A percentile compares a stretch with the other conserved stretches of the same genome.
These are phyloP conservation scores for Hydrolagus affinis DNA, from an alignment of 2,113 vertebrate genomes.

Conservation along the genomic window DNA sequence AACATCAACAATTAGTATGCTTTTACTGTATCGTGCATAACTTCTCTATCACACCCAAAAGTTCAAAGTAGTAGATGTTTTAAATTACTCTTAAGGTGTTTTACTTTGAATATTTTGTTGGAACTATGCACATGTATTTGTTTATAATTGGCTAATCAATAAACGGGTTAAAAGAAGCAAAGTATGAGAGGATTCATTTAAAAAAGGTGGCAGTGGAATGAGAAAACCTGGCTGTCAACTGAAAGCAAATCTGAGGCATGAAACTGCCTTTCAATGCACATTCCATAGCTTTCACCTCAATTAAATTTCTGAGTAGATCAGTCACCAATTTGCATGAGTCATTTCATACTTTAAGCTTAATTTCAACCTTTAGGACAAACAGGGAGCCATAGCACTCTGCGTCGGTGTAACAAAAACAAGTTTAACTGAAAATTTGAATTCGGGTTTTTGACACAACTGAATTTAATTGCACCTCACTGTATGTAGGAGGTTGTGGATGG, in stretches of 20 bases:
- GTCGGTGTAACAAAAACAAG: background rate
- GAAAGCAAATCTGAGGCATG: background rate
- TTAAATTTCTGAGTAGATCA: background rate
- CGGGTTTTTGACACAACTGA: background rate
- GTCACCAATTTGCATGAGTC: slow-evolving; percentile 13
- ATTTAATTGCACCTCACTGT: background rate
- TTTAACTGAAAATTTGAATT: background rate
- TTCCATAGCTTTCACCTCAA: slow-evolving; percentile 20
- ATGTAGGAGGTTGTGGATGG: background rate
- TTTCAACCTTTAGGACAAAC: no score
- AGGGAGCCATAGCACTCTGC: background rate
- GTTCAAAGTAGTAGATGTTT: background rate
- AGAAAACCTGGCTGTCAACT: background rate
- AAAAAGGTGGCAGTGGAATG: background rate
- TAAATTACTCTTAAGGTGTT: background rate
- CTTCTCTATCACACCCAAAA: background rate
- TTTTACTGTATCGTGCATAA: background rate
- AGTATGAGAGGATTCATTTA: background rate
- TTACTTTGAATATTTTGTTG: background rate
- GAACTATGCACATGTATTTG: background rate
- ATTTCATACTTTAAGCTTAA: background rate
- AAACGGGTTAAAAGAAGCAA: background rate
- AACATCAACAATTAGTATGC: no score
- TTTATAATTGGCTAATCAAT: background rate
- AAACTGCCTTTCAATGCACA: background rate